Base-by-base conservation (phyloP, 2,888 invertebrate species). In the Lepeophtheirus nordmannii region DNA sequence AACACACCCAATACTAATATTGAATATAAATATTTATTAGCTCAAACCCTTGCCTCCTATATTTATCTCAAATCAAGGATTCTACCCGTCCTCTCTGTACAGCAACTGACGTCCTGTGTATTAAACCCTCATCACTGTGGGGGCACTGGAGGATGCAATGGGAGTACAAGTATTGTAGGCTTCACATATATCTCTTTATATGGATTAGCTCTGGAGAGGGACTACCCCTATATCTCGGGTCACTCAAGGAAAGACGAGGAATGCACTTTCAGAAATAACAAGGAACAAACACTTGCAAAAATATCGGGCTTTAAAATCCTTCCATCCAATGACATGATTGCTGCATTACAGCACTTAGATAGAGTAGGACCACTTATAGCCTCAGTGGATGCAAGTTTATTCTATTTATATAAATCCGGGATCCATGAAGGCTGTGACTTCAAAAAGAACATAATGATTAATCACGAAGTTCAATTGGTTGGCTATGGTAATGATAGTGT, bases 401-500 rank as follows among this genome's bases (percentile, higher is more conserved):
- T 57, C 58, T 38, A 58, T 38, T 58, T 57, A n/a, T 65, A 65
- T 37, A 37, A 38, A n/a, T 37, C 37, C 37, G 65, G 65, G n/a
- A 39, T 65, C 17, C 58, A 58, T 37, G 65, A 65, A 20, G 58
- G 58, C 12, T 65, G 65, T 23, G 23, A 30, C 65, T 65, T 53
- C 38, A 37, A 8, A 7, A n/a, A 58, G n/a, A 80, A 83, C 0
- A 80, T 81, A 71, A 75, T 76, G 0, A 81, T 92, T n/a, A 91
- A 92, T 76, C 92, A 93, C 73, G 92, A 91, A 0, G 88, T 92
- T 81, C 76, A 92, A 57, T 80, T 89, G n/a, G 85, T 93, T 12
- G 93, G 93, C 0, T 93, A 91, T 73, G 90, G 89, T 11, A 60
- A 23, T 10, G 67, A 68, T 58, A 11, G 30, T 30, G 46, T 11